phyloP scores from a whole-genome alignment of 2,888 invertebrate species.

The Tenthredo amoena region DNA sequence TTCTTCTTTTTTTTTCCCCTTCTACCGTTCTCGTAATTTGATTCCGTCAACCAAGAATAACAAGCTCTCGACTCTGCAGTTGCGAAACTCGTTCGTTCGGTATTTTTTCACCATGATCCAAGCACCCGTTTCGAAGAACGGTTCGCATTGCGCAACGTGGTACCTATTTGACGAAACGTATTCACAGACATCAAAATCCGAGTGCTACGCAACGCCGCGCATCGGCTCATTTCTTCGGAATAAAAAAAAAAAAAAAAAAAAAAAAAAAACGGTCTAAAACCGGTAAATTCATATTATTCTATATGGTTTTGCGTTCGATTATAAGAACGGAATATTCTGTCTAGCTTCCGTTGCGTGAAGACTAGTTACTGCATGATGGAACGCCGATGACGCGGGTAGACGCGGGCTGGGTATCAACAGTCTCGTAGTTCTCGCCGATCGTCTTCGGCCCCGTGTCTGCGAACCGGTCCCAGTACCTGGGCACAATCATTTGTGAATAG shows the following conservation, averaged over 20 bases:
- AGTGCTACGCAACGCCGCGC: background rate
- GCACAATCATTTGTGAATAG: background rate
- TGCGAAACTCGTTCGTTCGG: conserved; percentile 44
- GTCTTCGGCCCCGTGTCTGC: background rate
- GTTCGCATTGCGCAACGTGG: conserved; percentile 24
- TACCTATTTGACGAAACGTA: conserved; percentile 12
- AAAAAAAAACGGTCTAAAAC: background rate
- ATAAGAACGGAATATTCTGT: background rate
- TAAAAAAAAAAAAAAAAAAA: no score
- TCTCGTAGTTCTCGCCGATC: background rate
- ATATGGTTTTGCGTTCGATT: background rate
- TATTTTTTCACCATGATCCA: conserved; percentile 34
- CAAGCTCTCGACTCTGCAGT: conserved; percentile 9
- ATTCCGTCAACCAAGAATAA: conserved; percentile 45
- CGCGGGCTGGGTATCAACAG: background rate
- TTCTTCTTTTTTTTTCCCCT: background rate
- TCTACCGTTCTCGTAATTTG: background rate
- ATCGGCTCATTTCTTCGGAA: background rate
- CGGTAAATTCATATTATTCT: background rate
- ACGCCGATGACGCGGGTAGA: conserved; percentile 11
- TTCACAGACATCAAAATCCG: conserved; percentile 8
- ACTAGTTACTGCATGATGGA: background rate
- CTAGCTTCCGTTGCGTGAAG: background rate
- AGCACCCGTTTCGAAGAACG: conserved; percentile 21
- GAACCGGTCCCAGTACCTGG: background rate